phyloP scores from a whole-genome alignment of 2,888 invertebrate genomes.

The Agrotis puta region DNA sequence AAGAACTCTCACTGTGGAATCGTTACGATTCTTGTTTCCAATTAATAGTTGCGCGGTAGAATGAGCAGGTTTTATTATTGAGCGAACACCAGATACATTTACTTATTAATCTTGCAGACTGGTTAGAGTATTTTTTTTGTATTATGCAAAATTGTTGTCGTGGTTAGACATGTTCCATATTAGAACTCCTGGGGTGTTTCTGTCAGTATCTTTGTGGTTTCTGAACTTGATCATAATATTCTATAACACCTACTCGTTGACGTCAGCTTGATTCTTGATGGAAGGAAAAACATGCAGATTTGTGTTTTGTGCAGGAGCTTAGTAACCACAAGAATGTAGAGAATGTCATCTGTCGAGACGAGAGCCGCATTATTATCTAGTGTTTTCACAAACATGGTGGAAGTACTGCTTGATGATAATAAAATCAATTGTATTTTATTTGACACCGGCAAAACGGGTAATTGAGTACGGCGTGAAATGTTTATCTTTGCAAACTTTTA shows the following conservation, averaged over 20 bases:
- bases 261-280: constrained; percentile 6
- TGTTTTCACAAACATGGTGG: constrained; percentile 1
- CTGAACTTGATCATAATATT: background rate
- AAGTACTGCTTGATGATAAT: constrained; percentile 2
- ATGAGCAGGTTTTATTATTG: constrained; percentile 27
- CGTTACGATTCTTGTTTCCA: constrained; percentile 38
- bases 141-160: constrained; percentile 12
- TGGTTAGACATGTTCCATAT: constrained; percentile 10
- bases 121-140: background rate
- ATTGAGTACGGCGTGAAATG: background rate
- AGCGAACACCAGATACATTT: constrained; percentile 26
- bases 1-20: constrained; percentile 45
- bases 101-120: constrained; percentile 35
- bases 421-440: constrained; percentile 17
- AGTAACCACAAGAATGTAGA: constrained; percentile 9
- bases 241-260: constrained; percentile 1
- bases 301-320: constrained; percentile 10
- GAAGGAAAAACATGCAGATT: constrained; percentile 1
- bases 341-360: constrained; percentile 10
- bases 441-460: background rate
- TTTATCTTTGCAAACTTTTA: constrained; percentile 6
- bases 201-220: background rate
- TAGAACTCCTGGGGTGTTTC: background rate
- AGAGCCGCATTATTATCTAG: constrained; percentile 16
- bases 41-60: constrained; percentile 29